Percentiles rank a stretch among this genome's conserved stretches.
These are phyloP conservation scores for Tapirus terrestris DNA, from an alignment of 2,113 vertebrate species.

Conservation along the genomic window DNA sequence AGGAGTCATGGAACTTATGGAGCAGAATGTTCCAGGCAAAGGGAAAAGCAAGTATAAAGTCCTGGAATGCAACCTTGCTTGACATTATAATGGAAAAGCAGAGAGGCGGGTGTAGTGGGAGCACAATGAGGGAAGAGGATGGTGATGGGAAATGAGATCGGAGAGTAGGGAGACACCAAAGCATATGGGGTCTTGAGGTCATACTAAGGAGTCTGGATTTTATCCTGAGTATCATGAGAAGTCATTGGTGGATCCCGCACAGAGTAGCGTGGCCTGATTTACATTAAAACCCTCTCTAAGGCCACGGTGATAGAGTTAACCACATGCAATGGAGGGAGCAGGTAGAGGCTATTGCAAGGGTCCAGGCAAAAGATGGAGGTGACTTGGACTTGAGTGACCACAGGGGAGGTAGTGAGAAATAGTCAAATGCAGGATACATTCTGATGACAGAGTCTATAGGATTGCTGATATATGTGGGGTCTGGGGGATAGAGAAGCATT, in stretches of 20 bases:
- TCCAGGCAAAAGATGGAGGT: not conserved
- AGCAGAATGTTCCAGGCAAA: not conserved
- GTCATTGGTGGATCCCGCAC: not conserved
- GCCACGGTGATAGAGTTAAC: not conserved
- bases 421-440: not conserved
- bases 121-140: not conserved
- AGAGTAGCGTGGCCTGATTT: not conserved
- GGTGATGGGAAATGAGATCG: not conserved
- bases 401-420: not conserved
- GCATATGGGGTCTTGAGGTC: not conserved
- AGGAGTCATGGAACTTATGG: not conserved
- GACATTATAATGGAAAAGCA: not conserved
- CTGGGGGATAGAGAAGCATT: not conserved
- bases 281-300: not conserved
- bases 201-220: not conserved
- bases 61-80: not conserved
- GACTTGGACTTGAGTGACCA: not conserved
- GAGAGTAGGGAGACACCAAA: not conserved
- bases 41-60: not conserved
- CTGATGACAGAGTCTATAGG: not conserved
- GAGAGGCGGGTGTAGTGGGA: not conserved
- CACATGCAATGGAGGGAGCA: not conserved
- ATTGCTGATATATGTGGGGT: not conserved
- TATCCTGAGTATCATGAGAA: not conserved
- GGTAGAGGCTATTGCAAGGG: not conserved